Percentiles rank a stretch among this genome's conserved stretches.
Conservation (phyloP, 2,113 vertebrate genomes). For the Coracopsis vasa region DNA sequence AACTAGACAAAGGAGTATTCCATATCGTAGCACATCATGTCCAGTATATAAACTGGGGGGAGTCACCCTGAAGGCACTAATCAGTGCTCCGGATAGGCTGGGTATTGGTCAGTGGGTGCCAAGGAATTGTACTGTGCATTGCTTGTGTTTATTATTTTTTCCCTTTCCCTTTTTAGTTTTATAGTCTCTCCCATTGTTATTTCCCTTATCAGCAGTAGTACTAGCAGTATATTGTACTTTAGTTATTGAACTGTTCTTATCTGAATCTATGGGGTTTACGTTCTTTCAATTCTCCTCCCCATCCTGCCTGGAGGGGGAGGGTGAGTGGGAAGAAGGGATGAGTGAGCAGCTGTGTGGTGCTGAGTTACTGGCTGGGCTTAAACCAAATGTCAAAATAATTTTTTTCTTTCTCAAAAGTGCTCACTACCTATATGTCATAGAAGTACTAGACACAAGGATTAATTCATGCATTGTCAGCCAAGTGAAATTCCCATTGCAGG, state of each 20-base stretch:
- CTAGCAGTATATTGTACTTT: neutral
- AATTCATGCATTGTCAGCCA: neutral
- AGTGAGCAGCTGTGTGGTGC: neutral
- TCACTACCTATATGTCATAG: neutral
- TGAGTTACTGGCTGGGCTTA: neutral
- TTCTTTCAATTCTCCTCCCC: neutral
- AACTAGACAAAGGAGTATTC: neutral
- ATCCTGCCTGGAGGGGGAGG: neutral
- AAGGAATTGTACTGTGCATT: neutral
- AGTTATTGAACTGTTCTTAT: neutral
- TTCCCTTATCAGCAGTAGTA: neutral
- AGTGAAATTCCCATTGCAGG: neutral
- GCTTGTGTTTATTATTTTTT: neutral
- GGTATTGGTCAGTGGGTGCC: neutral
- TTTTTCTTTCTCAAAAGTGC: neutral
- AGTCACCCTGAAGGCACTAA: neutral
- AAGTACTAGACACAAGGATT: neutral
- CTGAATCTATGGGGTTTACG: neutral
- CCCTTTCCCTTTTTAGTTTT: neutral
- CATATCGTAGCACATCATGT: neutral
- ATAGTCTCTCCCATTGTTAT: neutral
- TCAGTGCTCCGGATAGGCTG: neutral
- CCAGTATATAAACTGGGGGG: neutral
- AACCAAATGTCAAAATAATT: neutral
- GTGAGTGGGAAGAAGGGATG: neutral